Conservation (phyloP, 2,888 invertebrate genomes). For the Phaonia tiefii region DNA sequence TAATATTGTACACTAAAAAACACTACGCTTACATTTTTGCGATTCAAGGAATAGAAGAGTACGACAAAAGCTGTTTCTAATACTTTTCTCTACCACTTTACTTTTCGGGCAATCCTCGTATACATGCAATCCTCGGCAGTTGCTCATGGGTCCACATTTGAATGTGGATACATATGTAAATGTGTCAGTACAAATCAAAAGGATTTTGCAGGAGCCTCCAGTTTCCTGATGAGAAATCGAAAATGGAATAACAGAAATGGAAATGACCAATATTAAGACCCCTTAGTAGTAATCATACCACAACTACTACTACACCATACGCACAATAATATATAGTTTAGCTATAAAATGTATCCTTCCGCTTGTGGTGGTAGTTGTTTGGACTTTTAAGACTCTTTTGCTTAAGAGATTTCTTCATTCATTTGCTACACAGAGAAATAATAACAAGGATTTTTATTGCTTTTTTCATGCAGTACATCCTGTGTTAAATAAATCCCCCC, state of each 20-base stretch:
- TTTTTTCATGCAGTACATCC: slow-evolving; percentile 43
- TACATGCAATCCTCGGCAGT: no score
- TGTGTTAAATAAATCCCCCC: neutral
- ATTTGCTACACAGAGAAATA: slow-evolving; percentile 5
- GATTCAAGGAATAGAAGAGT: no score
- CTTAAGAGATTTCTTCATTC: slow-evolving; percentile 1
- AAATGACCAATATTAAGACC: neutral
- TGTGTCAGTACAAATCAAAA: neutral
- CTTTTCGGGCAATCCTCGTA: no score
- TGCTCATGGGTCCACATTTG: neutral
- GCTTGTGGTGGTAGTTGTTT: neutral
- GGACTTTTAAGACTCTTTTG: slow-evolving; percentile 45
- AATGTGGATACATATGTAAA: slow-evolving; percentile 9
- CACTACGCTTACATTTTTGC: no score
- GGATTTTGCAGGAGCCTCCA: neutral
- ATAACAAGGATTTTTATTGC: slow-evolving; percentile 35
- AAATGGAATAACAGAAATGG: neutral
- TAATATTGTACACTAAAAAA: no score
- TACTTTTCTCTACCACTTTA: no score
- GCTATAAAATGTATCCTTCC: slow-evolving; percentile 1
- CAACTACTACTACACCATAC: neutral
- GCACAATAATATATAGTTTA: neutral
- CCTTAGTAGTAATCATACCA: neutral
- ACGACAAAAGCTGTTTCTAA: no score
- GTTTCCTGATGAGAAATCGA: slow-evolving; percentile 4